Conservation (phyloP, 2,888 invertebrate genomes). For the Andrena trimmerana region DNA sequence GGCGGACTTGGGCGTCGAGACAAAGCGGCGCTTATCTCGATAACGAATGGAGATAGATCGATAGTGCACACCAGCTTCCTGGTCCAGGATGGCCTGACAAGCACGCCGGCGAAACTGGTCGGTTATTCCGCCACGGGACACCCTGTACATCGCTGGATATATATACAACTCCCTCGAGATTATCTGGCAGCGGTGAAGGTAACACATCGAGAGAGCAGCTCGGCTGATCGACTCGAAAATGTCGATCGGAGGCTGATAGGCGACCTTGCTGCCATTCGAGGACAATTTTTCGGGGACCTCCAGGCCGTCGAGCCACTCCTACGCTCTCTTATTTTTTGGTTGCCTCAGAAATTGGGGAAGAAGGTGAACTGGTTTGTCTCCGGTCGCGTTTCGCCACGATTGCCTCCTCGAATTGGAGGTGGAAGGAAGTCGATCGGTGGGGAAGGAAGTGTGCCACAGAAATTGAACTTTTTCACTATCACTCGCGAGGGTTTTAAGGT, state of each 20-base stretch:
- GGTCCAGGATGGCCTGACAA: background rate
- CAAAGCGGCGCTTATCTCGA: background rate
- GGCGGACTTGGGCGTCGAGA: background rate
- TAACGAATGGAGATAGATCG: background rate
- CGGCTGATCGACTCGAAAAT: slow-evolving; percentile 54
- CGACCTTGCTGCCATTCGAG: slow-evolving; percentile 24
- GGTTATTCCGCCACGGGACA: slow-evolving; percentile 2
- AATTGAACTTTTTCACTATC: no score
- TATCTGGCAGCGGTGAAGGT: slow-evolving; percentile 55
- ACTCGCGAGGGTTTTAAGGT: no score
- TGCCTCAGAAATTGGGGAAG: background rate
- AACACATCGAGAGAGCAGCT: slow-evolving; percentile 21
- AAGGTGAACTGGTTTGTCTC: background rate
- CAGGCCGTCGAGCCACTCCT: background rate
- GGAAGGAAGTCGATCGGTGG: no score
- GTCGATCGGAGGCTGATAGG: slow-evolving; percentile 58
- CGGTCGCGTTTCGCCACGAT: background rate
- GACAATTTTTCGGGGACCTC: slow-evolving; percentile 13
- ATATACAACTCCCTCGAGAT: slow-evolving; percentile 63
- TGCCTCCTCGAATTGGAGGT: no score
- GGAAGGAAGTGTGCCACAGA: no score
- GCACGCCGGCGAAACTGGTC: background rate
- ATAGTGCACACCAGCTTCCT: background rate
- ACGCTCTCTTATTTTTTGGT: background rate
- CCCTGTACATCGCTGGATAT: slow-evolving; percentile 20